Percentiles rank a stretch among this genome's conserved stretches.
These are phyloP conservation scores for Acanthoscelides obtectus DNA, from an alignment of 2,888 invertebrate species.

Conservation along the genomic window DNA sequence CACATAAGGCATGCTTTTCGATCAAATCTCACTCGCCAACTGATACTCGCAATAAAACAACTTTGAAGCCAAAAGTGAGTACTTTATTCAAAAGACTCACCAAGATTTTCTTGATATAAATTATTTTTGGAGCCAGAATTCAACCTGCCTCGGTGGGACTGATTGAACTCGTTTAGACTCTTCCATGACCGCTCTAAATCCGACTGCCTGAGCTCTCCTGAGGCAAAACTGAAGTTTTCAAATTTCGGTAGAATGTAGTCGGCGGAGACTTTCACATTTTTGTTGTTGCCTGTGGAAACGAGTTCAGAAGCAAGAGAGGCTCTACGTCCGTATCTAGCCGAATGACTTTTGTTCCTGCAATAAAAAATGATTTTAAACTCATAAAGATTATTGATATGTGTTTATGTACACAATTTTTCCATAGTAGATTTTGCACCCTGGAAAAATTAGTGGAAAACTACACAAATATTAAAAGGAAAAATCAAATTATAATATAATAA, in stretches of 20 bases:
- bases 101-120: background rate
- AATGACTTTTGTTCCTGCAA: conserved; percentile 9
- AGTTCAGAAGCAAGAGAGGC: conserved; percentile 32
- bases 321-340: conserved; percentile 36
- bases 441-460: too few relatives aligned
- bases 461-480: too few relatives aligned
- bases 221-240: conserved; percentile 23
- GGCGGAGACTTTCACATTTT: conserved; percentile 25
- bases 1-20: too few relatives aligned
- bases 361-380: conserved; percentile 3
- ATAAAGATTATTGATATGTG: background rate
- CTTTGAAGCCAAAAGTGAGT: conserved; percentile 3
- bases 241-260: conserved; percentile 34
- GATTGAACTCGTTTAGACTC: conserved; percentile 35
- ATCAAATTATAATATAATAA: too few relatives aligned
- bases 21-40: background rate
- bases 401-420: too few relatives aligned
- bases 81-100: conserved; percentile 13
- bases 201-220: conserved; percentile 18
- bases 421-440: too few relatives aligned
- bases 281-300: conserved; percentile 25
- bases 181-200: conserved; percentile 36
- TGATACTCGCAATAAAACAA: conserved; percentile 7
- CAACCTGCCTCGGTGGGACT: conserved; percentile 38
- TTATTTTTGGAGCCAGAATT: conserved; percentile 28